Conservation (phyloP, 1,140 invertebrate genomes). For the Sycophaga agraensis region DNA sequence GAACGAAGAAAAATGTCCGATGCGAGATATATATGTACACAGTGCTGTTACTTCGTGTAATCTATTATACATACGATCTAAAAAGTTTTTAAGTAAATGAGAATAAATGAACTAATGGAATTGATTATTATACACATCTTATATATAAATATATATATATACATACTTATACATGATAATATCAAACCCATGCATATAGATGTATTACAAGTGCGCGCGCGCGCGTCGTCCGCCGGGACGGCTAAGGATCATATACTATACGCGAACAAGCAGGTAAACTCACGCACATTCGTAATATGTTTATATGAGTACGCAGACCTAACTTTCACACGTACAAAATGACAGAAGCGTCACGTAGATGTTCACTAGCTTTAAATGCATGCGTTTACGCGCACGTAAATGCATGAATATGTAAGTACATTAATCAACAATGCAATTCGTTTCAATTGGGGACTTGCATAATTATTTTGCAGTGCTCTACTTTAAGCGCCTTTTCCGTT, state of each 20-base stretch:
- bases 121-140: constrained; percentile 27
- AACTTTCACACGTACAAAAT: constrained; percentile 10
- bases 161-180: neutral
- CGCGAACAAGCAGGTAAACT: neutral
- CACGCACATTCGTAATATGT: constrained; percentile 22
- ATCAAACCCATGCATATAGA: neutral
- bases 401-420: constrained; percentile 9
- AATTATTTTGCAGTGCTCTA: no score
- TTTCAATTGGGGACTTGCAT: neutral
- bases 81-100: constrained; percentile 9
- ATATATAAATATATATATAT: constrained; percentile 4
- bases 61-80: constrained; percentile 1
- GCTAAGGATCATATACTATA: neutral
- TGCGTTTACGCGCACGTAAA: neutral
- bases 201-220: neutral
- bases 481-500: no score
- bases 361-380: constrained; percentile 1
- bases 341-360: neutral
- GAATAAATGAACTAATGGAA: constrained; percentile 21
- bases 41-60: neutral
- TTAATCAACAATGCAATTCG: neutral
- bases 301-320: constrained; percentile 13
- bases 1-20: constrained; percentile 2
- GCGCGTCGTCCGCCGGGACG: neutral
- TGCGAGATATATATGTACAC: neutral